Evolutionary conservation across 2,113 vertebrate genomes (phyloP), one percentile per base, ranked within the genome.

Genomic region (Scortum barcoo): DNA sequence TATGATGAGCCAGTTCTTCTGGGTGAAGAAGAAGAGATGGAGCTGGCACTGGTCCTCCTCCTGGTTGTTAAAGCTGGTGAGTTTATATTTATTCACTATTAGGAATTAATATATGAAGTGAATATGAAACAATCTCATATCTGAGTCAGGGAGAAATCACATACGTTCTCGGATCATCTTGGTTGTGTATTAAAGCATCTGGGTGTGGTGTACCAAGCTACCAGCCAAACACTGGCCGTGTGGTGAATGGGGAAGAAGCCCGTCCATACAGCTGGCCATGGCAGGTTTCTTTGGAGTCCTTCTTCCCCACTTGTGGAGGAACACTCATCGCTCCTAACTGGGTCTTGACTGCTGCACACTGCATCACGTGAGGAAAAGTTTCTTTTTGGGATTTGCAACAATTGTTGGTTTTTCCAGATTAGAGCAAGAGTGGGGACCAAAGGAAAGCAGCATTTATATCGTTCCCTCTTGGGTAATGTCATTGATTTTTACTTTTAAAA

Each of bases 241-340:
- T 94, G 73, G 93, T 95, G 40, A 90, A 92, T 2, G 93, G 93
- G 1, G 76, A 88, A 8, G 90, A 94, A 42, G 93, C 91, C 40
- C 84, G 69, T 11, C 92, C 91, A 1, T 86, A 92, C 81, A 95
- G 93, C 71, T 95, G 93, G 93, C 93, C 94, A 30, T 94, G 93
- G 94, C 93, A 93, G 91, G 86, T 92, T 65, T 95, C 93, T 30
- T 56, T 95, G 74, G 78, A 87, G 86, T 91, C 84, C 2, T 93
- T 91, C 74, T 89, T 86, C 40, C 91, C 92, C 17, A 93, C 88
- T 2, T 95, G 90, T 81, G 91, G 94, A 71, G 94, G 89, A 20
- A 95, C 91, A 13, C 89, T 93, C 9, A 92, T 94, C 24, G 90
- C 91, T 33, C 83, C 89, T 4, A 71, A 92, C 77, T 94, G 93